Percentiles rank a stretch among this genome's conserved stretches.
phyloP scores from a whole-genome alignment of 2,797 vertebrate genomes.

The Luscinia megarhynchos region DNA sequence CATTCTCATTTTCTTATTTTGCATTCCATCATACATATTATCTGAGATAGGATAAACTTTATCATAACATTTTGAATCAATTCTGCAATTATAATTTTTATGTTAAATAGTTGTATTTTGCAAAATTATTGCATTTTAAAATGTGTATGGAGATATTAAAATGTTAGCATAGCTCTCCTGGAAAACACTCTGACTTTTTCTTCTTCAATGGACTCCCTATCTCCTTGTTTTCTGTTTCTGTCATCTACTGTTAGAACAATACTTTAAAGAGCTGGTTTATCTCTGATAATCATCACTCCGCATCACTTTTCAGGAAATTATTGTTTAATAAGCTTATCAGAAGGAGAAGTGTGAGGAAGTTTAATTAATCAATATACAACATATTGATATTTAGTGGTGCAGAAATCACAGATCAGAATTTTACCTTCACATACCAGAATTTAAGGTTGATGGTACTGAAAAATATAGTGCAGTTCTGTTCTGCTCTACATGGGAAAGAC shows the following conservation, averaged over 20 bases:
- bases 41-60: background rate
- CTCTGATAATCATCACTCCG: background rate
- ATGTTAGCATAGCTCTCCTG: background rate
- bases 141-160: background rate
- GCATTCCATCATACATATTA: background rate
- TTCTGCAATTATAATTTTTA: background rate
- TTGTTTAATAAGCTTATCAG: slow-evolving; percentile 37
- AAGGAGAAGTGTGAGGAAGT: background rate
- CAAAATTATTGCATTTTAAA: background rate
- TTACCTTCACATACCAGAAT: background rate
- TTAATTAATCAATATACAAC: slow-evolving; percentile 14
- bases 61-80: background rate
- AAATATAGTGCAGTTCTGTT: background rate
- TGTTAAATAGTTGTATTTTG: background rate
- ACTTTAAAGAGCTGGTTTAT: slow-evolving; percentile 1
- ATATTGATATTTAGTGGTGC: background rate
- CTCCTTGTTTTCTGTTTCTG: background rate
- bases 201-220: background rate
- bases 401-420: slow-evolving; percentile 16
- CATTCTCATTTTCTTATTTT: background rate
- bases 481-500: background rate
- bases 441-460: background rate
- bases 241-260: background rate
- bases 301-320: slow-evolving; percentile 26
- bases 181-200: background rate